Evolutionary conservation across 2,888 invertebrate species (phyloP), one percentile per base, ranked within the genome.

Genomic region (Ditula angustiorana): DNA sequence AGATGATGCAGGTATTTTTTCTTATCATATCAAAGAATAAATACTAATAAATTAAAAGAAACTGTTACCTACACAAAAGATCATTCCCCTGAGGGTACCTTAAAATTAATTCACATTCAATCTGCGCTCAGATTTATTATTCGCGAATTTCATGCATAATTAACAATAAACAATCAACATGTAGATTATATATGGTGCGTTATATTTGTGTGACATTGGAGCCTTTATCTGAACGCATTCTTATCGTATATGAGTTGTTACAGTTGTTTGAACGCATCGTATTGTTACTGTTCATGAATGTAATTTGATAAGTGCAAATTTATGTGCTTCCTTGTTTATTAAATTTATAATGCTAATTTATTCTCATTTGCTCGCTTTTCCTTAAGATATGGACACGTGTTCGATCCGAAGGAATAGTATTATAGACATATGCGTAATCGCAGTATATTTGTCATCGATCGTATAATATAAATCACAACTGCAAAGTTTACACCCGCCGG

Each of bases 241-340:
- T 61, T 62, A 62, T 62, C 61, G 19, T 11, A 8, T 28, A 49
- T 19, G 26, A 19, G 28, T 49, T n/a, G 47, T 55, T 62, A 28
- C 55, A 56, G 47, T 62, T 62, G 61, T 61, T 49, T 37, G 28
- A 49, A 47, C 26, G 55, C 23, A 16, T 21, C 37, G 16, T 61
- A 37, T 55, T 47, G 35, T 55, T 55, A 10, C 19, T 53, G 11
- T 10, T 19, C 53, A 24, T 46, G 53, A 47, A 37, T 62, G 37
- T 21, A 55, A 46, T 35, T 61, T 19, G 24, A 33, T 46, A 44
- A 44, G 21, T 33, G 47, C 55, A n/a, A 53, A 47, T 26, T 52
- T 50, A 26, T n/a, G 26, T 8, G 26, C n/a, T 28, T 30, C 28
- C 30, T 33, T 30, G 49, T 49, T 49, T 49, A 28, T 49, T 7